phyloP scores from a whole-genome alignment of 2,888 invertebrate species.

The Cephus runcator region DNA sequence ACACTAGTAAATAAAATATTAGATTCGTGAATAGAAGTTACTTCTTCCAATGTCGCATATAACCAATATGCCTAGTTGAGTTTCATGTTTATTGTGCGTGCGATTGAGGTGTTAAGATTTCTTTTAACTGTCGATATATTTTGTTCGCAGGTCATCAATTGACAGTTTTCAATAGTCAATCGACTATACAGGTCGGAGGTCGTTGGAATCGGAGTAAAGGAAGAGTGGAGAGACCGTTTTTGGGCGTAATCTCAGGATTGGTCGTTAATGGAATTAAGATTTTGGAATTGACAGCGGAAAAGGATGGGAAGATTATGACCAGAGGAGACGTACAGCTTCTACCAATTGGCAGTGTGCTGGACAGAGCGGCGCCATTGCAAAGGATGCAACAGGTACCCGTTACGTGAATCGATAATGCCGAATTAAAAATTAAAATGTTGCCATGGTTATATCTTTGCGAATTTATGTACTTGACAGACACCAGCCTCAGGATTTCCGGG shows the following conservation, averaged over 20 bases:
- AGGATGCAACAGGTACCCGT: slow-evolving; percentile 85
- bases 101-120: slow-evolving; percentile 3
- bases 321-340: slow-evolving; percentile 87
- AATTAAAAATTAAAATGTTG: neutral
- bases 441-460: neutral
- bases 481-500: slow-evolving; percentile 84
- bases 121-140: slow-evolving; percentile 8
- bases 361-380: slow-evolving; percentile 79
- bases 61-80: neutral
- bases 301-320: slow-evolving; percentile 80
- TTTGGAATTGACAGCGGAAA: slow-evolving; percentile 86
- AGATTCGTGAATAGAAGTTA: neutral
- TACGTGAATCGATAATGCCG: neutral
- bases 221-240: slow-evolving; percentile 81
- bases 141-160: slow-evolving; percentile 69
- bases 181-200: slow-evolving; percentile 89
- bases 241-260: slow-evolving; percentile 89
- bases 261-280: slow-evolving; percentile 88
- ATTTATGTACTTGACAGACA: slow-evolving; percentile 69
- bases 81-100: neutral
- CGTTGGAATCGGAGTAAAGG: slow-evolving; percentile 77
- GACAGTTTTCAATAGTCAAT: slow-evolving; percentile 91
- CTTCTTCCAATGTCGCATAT: neutral
- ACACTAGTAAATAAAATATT: neutral
- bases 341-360: slow-evolving; percentile 74